These are phyloP conservation scores for Drosophila merina DNA, from an alignment of 2,888 invertebrate genomes.

Conservation along the genomic window DNA sequence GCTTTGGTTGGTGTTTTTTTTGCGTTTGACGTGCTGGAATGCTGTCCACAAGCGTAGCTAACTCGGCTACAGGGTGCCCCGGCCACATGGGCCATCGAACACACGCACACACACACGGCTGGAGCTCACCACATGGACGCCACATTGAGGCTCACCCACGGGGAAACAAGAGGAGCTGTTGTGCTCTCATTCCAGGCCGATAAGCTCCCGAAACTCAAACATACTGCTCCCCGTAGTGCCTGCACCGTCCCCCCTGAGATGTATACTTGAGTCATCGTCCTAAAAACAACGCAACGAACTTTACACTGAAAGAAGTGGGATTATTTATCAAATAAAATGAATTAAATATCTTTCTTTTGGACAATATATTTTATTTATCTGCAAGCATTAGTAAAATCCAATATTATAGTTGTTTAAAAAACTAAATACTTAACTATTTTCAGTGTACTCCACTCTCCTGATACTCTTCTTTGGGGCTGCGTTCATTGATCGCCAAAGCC, in stretches of 20 bases:
- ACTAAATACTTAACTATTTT: neutral
- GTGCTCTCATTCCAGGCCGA: slow-evolving; percentile 60
- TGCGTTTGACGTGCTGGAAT: slow-evolving; percentile 72
- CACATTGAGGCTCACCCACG: slow-evolving; percentile 21
- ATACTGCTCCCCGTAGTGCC: slow-evolving; percentile 1
- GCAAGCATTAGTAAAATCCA: no score
- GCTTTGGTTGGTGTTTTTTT: slow-evolving; percentile 45
- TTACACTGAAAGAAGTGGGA: neutral
- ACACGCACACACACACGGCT: slow-evolving; percentile 4
- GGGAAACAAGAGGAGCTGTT: slow-evolving; percentile 32
- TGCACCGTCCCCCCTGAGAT: neutral
- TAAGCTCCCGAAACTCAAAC: slow-evolving; percentile 51
- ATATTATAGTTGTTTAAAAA: no score
- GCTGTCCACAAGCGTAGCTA: slow-evolving; percentile 54
- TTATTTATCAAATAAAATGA: neutral
- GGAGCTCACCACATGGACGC: slow-evolving; percentile 34
- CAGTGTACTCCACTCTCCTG: slow-evolving; percentile 21
- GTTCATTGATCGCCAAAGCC: slow-evolving; percentile 73
- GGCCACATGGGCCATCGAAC: neutral
- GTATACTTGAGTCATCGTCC: slow-evolving; percentile 72
- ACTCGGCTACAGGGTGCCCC: slow-evolving; percentile 63
- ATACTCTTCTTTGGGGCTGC: slow-evolving; percentile 49
- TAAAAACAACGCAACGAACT: slow-evolving; percentile 51
- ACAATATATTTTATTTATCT: neutral
- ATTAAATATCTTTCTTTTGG: neutral